Conservation (phyloP, 1,140 invertebrate genomes). For the Drosophila ananassae region DNA sequence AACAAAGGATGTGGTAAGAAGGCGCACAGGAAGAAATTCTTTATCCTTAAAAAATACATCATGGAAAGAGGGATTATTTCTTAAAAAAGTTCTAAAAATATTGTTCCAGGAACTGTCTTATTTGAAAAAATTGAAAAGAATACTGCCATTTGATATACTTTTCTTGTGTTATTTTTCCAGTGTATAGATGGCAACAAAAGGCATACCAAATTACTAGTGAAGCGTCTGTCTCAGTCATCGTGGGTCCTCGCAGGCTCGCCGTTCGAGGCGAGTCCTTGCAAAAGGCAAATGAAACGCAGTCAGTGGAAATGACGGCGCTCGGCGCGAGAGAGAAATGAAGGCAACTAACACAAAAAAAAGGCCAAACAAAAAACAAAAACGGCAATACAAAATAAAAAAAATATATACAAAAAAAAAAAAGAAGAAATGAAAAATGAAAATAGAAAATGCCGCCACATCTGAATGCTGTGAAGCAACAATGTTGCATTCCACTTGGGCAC, state of each 20-base stretch:
- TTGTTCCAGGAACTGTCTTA: background rate
- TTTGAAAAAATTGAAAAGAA: background rate
- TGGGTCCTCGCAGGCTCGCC: slow-evolving; percentile 16
- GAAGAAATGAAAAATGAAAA: slow-evolving; percentile 45
- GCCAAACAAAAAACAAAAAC: slow-evolving; percentile 39
- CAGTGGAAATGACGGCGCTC: slow-evolving; percentile 77
- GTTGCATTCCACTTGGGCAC: slow-evolving; percentile 81
- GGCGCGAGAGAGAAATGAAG: slow-evolving; percentile 31
- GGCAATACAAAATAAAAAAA: slow-evolving; percentile 6
- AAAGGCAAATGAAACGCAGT: slow-evolving; percentile 79
- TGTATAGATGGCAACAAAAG: slow-evolving; percentile 63
- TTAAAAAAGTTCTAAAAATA: background rate
- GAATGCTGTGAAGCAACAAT: slow-evolving; percentile 81
- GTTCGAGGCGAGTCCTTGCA: slow-evolving; percentile 36
- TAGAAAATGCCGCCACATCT: slow-evolving; percentile 75
- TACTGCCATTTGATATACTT: background rate
- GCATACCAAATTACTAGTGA: slow-evolving; percentile 79
- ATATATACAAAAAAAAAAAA: slow-evolving; percentile 11
- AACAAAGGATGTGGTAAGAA: background rate
- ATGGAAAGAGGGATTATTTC: background rate
- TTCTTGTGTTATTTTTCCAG: background rate
- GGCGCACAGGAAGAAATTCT: background rate
- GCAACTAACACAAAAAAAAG: slow-evolving; percentile 55
- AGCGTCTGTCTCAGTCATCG: slow-evolving; percentile 45
- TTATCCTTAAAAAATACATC: background rate